Evolutionary conservation across 2,888 invertebrate genomes (phyloP).

Genomic region (Slavum lentiscoides): DNA sequence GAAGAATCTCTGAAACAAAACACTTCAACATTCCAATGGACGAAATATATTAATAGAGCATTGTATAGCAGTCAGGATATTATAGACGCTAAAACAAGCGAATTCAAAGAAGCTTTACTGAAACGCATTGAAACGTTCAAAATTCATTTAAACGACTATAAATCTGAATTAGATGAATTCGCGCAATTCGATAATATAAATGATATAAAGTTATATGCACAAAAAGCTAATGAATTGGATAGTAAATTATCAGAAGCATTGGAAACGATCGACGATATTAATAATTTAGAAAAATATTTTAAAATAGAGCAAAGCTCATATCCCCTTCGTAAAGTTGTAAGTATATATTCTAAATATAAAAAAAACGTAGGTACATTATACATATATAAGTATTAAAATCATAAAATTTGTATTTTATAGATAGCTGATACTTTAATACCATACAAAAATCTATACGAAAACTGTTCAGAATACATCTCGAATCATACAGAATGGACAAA

Average conservation of each 20-base stretch:
- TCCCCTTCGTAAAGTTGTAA: conserved; percentile 67
- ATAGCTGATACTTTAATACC: conserved; percentile 77
- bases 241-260: conserved; percentile 73
- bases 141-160: conserved; percentile 80
- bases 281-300: conserved; percentile 86
- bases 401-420: conserved; percentile 55
- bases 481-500: conserved; percentile 86
- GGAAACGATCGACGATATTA: conserved; percentile 81
- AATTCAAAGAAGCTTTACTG: conserved; percentile 78
- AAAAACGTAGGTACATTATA: not conserved
- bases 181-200: conserved; percentile 84
- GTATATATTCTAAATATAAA: not conserved
- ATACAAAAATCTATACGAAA: conserved; percentile 85
- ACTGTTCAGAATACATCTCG: conserved; percentile 80
- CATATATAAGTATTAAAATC: conserved; percentile 60
- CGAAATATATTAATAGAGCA: not conserved
- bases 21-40: conserved; percentile 82
- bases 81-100: conserved; percentile 77
- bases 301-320: conserved; percentile 87
- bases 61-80: conserved; percentile 82
- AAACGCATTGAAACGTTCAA: conserved; percentile 78
- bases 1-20: conserved; percentile 86
- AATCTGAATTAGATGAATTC: conserved; percentile 79
- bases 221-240: conserved; percentile 77
- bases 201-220: conserved; percentile 76